A percentile compares a stretch with the other conserved stretches of the same genome.
Evolutionary conservation across 2,888 invertebrate genomes (phyloP).

Genomic region (Dynastes grantii): DNA sequence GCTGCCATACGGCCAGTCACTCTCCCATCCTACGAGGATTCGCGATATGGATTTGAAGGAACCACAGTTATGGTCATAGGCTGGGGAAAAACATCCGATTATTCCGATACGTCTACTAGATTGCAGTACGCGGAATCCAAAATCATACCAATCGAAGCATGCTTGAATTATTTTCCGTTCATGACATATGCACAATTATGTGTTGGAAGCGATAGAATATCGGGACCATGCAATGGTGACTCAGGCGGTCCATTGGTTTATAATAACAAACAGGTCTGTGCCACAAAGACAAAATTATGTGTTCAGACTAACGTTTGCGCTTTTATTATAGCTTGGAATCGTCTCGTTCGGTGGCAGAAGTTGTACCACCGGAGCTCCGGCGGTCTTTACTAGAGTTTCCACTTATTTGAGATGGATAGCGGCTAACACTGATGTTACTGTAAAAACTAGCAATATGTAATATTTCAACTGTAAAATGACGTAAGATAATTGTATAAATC

Average conservation of each 20-base stretch:
- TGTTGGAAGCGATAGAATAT: constrained; percentile 18
- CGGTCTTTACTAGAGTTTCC: constrained; percentile 47
- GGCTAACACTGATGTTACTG: constrained; percentile 22
- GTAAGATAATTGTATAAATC: too few species aligned
- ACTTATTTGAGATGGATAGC: constrained; percentile 47
- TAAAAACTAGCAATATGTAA: constrained; percentile 19
- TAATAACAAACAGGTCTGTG: constrained; percentile 41
- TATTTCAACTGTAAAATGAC: background rate
- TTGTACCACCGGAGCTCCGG: constrained; percentile 43
- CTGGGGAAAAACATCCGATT: constrained; percentile 50
- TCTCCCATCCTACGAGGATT: constrained; percentile 39
- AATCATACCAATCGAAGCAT: constrained; percentile 37
- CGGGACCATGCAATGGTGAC: constrained; percentile 50
- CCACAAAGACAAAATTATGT: background rate
- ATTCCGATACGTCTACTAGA: constrained; percentile 38
- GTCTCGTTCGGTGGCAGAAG: constrained; percentile 47
- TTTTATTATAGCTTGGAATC: constrained; percentile 46
- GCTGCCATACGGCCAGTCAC: constrained; percentile 44
- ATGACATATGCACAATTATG: constrained; percentile 44
- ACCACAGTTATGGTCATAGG: constrained; percentile 45
- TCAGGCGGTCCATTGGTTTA: constrained; percentile 45
- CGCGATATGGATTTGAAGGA: constrained; percentile 38
- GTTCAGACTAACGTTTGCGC: background rate
- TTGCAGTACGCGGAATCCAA: constrained; percentile 42
- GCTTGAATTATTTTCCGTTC: constrained; percentile 20